A percentile compares a stretch with the other conserved stretches of the same genome.
Conservation (phyloP, 1,140 invertebrate genomes). For the Ylistrum balloti region DNA sequence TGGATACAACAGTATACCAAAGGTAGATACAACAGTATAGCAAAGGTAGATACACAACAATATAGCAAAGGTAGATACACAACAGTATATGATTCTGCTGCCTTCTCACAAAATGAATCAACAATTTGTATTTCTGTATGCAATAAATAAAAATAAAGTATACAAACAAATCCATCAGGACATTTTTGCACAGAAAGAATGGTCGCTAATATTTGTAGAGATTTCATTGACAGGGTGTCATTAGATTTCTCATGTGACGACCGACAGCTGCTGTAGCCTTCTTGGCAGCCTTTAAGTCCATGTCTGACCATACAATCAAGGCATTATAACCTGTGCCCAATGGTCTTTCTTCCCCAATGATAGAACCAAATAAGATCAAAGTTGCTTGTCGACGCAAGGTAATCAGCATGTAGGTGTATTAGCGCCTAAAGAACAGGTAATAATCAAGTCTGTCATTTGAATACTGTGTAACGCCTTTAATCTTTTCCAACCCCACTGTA, state of each 20-base stretch:
- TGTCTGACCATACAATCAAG: background rate
- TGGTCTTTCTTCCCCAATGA: background rate
- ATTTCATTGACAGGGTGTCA: background rate
- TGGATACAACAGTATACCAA: too few relatives aligned
- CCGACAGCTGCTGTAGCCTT: background rate
- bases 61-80: too few relatives aligned
- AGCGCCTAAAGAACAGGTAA: background rate
- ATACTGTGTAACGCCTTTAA: background rate
- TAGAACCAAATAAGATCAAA: background rate
- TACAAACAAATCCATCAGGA: too few relatives aligned
- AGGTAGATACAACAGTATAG: too few relatives aligned
- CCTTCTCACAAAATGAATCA: too few relatives aligned
- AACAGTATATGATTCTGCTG: too few relatives aligned
- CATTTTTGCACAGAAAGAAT: background rate
- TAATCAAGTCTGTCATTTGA: background rate
- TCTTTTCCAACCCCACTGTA: background rate
- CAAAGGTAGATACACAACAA: too few relatives aligned
- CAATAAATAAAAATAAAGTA: background rate
- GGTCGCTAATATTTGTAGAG: background rate
- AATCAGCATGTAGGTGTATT: conserved; percentile 18
- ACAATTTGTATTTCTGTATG: background rate
- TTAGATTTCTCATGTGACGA: background rate
- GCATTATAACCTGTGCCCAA: background rate
- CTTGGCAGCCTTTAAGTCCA: background rate
- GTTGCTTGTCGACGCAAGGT: background rate